These are phyloP conservation scores for Lathronympha strigana DNA, from an alignment of 2,888 invertebrate species.

Conservation along the genomic window DNA sequence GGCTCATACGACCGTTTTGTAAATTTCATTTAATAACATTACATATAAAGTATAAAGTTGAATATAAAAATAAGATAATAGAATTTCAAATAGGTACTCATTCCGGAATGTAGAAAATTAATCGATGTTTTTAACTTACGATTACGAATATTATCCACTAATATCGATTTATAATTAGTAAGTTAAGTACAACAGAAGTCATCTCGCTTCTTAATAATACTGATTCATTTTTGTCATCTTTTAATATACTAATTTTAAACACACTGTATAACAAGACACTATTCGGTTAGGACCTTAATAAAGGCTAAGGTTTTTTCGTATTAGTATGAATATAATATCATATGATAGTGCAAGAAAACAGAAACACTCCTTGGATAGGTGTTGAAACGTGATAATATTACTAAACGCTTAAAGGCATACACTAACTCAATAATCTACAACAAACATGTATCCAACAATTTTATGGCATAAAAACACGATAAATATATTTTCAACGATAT, in stretches of 20 bases:
- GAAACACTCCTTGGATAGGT: constrained; percentile 39
- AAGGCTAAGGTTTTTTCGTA: constrained; percentile 12
- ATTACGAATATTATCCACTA: constrained; percentile 37
- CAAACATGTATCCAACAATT: constrained; percentile 49
- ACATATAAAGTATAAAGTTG: constrained; percentile 34
- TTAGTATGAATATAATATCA: constrained; percentile 28
- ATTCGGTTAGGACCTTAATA: constrained; percentile 12
- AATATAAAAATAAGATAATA: constrained; percentile 39
- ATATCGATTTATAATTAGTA: constrained; percentile 40
- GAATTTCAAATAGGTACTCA: constrained; percentile 30
- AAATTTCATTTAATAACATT: constrained; percentile 35
- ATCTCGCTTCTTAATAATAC: constrained; percentile 50
- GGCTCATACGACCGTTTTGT: constrained; percentile 8
- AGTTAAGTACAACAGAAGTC: constrained; percentile 45
- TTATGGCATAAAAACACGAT: constrained; percentile 50
- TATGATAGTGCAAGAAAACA: constrained; percentile 43
- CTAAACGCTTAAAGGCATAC: constrained; percentile 39
- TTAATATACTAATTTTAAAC: constrained; percentile 14
- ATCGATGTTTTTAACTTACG: constrained; percentile 34
- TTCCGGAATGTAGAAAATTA: constrained; percentile 42
- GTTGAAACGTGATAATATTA: constrained; percentile 36
- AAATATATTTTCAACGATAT: constrained; percentile 46
- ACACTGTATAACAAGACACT: constrained; percentile 28
- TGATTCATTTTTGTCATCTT: constrained; percentile 48
- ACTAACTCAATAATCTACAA: constrained; percentile 47